Evolutionary conservation across 1,140 invertebrate species (phyloP), one percentile per base, ranked within the genome.

Genomic region (Pseudomyrmex flavicornis): DNA sequence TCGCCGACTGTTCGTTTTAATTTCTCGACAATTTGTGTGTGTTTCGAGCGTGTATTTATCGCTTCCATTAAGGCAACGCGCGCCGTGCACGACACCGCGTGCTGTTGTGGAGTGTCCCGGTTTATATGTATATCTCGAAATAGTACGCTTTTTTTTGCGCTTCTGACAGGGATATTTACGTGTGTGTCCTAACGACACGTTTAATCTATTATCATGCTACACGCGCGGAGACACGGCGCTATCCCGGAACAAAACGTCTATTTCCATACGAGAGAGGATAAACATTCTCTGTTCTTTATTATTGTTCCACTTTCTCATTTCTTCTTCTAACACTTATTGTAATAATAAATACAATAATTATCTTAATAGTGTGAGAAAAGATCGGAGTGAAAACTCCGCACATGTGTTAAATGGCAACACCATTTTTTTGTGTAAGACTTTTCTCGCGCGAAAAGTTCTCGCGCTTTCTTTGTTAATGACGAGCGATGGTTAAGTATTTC

Each of bases 51-150:
- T 50, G 26, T 54, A 91, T 91, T 90, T 91, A 90, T 88, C 68
- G 88, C 72, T 90, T 91, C 89, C 89, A 90, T 91, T 91, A 88
- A 90, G 82, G 83, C 72, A 83, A 83, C 4, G 46, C 13, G 48
- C 44, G 76, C 10, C 46, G 46, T 48, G 73, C 76, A 70, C 44
- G 66, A 48, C 52, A 12, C 17, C 5, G 35, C 35, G 66, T n/a
- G n/a, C n/a, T n/a, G n/a, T 22, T 80, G 44, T 79, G 48, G 54
- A 79, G 26, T 20, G 65, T 79, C 44, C 35, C 44, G 52, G 10
- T 13, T 13, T n/a, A 54, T 22, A 22, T 22, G 1, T 80, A 72
- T 61, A 59, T 72, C 76, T 48, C 54, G 22, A 61, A 80, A 72
- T 15, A 48, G 10, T 59, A n/a, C 2, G 56, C 52, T 80, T 80